Conservation (phyloP, 2,888 invertebrate species). For the Plemyria rubiginata region DNA sequence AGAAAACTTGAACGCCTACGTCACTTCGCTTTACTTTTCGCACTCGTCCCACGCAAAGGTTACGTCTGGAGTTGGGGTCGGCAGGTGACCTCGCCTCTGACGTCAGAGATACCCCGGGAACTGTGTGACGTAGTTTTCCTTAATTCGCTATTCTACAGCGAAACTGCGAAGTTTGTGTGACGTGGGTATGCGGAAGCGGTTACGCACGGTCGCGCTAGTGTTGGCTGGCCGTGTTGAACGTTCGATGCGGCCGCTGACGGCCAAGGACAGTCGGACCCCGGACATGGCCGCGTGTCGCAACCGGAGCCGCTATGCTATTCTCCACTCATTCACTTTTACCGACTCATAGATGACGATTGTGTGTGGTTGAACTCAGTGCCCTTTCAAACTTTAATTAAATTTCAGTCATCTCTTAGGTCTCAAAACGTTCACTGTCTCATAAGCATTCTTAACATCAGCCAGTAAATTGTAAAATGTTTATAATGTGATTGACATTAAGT, state of each 20-base stretch:
- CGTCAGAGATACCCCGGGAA: conserved; percentile 60
- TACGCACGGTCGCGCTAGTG: conserved; percentile 62
- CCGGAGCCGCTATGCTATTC: conserved; percentile 50
- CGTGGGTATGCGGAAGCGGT: conserved; percentile 68
- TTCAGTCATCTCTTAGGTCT: conserved; percentile 5
- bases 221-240: conserved; percentile 42
- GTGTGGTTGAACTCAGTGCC: conserved; percentile 1
- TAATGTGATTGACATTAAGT: conserved; percentile 53
- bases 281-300: conserved; percentile 62
- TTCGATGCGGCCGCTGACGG: conserved; percentile 54
- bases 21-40: conserved; percentile 42
- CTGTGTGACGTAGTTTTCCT: conserved; percentile 50
- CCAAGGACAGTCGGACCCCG: conserved; percentile 69
- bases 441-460: conserved; percentile 33
- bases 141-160: conserved; percentile 51
- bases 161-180: conserved; percentile 23
- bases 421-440: conserved; percentile 27
- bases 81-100: conserved; percentile 63
- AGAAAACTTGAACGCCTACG: conserved; percentile 44
- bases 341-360: conserved; percentile 3
- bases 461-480: conserved; percentile 40
- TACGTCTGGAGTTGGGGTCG: conserved; percentile 40
- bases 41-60: conserved; percentile 51
- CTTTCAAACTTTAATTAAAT: not conserved
- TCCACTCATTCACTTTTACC: conserved; percentile 28